Percentiles rank a stretch among this genome's conserved stretches.
Conservation (phyloP, 2,888 invertebrate species). For the Chalcosyrphus nemorum region DNA sequence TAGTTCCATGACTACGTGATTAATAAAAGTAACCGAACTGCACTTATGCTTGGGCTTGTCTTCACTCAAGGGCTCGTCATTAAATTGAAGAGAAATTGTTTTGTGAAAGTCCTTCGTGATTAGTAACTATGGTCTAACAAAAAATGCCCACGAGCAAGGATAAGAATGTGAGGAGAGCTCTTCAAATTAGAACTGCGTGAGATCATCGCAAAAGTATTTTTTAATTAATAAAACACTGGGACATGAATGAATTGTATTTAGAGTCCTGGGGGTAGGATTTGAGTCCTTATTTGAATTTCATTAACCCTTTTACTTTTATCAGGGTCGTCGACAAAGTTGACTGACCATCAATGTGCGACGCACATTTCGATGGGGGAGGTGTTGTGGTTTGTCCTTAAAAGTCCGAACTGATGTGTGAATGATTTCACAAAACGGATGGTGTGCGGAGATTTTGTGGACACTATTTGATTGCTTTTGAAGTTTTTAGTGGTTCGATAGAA, state of each 20-base stretch:
- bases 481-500: neutral
- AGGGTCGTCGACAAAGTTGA: neutral
- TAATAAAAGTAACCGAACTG: conserved; percentile 51
- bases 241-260: neutral
- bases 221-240: conserved; percentile 56
- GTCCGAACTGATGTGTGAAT: conserved; percentile 10
- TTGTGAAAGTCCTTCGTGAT: conserved; percentile 24
- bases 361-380: neutral
- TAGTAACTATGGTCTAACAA: conserved; percentile 20
- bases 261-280: conserved; percentile 7
- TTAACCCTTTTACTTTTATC: conserved; percentile 37
- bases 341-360: conserved; percentile 1
- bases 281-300: conserved; percentile 62
- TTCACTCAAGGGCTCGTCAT: neutral
- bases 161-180: neutral
- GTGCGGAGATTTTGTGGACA: neutral
- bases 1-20: conserved; percentile 60
- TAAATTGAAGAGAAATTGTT: conserved; percentile 34
- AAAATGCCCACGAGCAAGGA: neutral
- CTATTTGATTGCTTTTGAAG: conserved; percentile 23
- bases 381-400: neutral
- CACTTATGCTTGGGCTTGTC: conserved; percentile 28
- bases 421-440: neutral
- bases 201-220: conserved; percentile 66
- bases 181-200: conserved; percentile 42